Base-by-base conservation (phyloP, 64 coral and sea anemone species). In the Montipora sp. region DNA sequence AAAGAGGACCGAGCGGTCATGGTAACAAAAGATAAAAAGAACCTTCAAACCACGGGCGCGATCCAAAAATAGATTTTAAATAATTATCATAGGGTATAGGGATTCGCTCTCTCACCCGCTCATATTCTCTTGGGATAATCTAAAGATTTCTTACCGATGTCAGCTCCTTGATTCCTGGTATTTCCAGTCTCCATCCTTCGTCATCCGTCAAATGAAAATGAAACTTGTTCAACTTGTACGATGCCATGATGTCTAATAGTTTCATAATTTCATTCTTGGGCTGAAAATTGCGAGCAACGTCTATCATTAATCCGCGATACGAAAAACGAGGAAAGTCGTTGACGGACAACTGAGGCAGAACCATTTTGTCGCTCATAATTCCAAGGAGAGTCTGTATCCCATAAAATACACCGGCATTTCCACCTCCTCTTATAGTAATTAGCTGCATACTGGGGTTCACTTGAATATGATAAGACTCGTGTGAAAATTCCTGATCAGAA, bases 161-260 rank as follows among this genome's bases (percentile, higher is more conserved):
- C 18, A 92, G 72, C 6, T 92, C 90, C 6, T 77, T 5, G 8
- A 92, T 48, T 23, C 90, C 90, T 19, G 90, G 90, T 36, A 92
- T 92, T 51, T 87, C 90, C 58, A 92, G 57, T 45, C 90, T 20
- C 90, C 90, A 92, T 7, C 90, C 90, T 27, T 92, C 90, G 55
- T 92, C 77, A 59, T 92, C 90, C 27, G 90, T 78, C 18, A 92
- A 83, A 53, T 93, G 91, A 23, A 93, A 68, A 87, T 93, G 91
- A 51, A 93, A 61, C 24, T 87, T 93, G 47, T 87, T 93, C 18
- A 93, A 61, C 14, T 93, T 80, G 75, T 93, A 87, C 59, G 87
- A 57, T 1, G 91, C 83, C 91, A 93, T 93, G 57, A 71, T 49
- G 11, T 83, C 86, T 20, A 93, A 47, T 15, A 93, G 74, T 12